Conservation (phyloP, 2,797 vertebrate species). For the Alauda arvensis region DNA sequence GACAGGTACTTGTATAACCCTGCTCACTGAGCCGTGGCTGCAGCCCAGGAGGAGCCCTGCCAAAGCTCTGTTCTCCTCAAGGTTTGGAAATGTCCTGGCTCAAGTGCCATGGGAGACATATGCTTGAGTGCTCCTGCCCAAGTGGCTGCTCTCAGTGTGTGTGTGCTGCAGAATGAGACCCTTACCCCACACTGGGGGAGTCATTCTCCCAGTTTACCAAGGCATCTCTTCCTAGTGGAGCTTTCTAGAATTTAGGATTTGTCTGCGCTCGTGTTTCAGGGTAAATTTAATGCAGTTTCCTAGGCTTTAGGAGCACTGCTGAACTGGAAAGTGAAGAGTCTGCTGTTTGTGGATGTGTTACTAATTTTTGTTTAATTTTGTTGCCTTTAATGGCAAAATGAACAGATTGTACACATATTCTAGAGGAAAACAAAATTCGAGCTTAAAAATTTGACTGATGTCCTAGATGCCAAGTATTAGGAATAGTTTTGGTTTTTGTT, state of each 20-base stretch:
- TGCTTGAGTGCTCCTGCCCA: neutral
- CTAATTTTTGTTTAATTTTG: neutral
- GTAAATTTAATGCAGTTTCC: neutral
- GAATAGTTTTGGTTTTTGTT: neutral
- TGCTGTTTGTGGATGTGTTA: neutral
- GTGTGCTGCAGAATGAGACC: neutral
- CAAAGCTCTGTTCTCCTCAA: neutral
- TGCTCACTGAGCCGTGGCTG: neutral
- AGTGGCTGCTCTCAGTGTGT: neutral
- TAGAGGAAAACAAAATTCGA: neutral
- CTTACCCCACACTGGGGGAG: neutral
- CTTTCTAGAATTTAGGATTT: neutral
- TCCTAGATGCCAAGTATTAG: neutral
- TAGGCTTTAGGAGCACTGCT: neutral
- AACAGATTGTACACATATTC: neutral
- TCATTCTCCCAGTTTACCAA: neutral
- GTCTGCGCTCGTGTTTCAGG: neutral
- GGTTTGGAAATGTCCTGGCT: neutral
- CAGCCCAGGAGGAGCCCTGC: neutral
- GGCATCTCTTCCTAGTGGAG: fast-evolving
- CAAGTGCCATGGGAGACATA: neutral
- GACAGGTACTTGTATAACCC: conserved; percentile 10
- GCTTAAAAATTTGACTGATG: neutral
- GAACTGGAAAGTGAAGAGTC: neutral
- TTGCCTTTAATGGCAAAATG: neutral